Conservation (phyloP, 1,140 invertebrate genomes). For the Colletes gigas region DNA sequence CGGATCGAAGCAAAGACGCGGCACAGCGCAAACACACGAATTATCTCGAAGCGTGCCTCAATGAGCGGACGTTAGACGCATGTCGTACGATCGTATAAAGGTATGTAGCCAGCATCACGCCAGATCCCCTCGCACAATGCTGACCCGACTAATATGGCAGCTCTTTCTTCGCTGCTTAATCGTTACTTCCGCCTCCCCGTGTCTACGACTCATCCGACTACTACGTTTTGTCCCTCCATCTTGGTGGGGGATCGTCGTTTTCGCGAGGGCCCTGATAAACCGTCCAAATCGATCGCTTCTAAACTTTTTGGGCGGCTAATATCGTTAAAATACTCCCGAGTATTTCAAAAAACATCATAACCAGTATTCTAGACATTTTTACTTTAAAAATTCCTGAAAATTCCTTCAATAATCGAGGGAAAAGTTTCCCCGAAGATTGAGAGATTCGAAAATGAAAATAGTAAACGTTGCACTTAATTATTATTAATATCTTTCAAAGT, state of each 20-base stretch:
- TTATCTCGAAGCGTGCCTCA: conserved; percentile 73
- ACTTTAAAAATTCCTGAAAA: too few species aligned
- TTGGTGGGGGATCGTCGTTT: neutral
- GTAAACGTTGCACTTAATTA: too few species aligned
- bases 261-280: neutral
- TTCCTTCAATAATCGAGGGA: too few species aligned
- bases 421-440: too few species aligned
- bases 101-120: conserved; percentile 72
- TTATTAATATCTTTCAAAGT: too few species aligned
- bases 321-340: too few species aligned
- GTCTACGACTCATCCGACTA: conserved; percentile 7
- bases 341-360: too few species aligned
- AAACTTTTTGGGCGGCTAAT: too few species aligned
- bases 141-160: conserved; percentile 74
- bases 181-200: conserved; percentile 76
- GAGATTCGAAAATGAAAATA: too few species aligned
- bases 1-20: conserved; percentile 13
- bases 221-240: neutral
- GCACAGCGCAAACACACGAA: conserved; percentile 67
- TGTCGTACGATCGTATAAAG: conserved; percentile 72
- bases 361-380: too few species aligned
- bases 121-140: conserved; percentile 73
- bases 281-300: neutral
- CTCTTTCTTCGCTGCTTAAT: conserved; percentile 80
- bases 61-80: conserved; percentile 72